A percentile compares a stretch with the other conserved stretches of the same genome.
These are phyloP conservation scores for Drosophila kuntzei DNA, from an alignment of 2,888 invertebrate genomes.

Conservation along the genomic window DNA sequence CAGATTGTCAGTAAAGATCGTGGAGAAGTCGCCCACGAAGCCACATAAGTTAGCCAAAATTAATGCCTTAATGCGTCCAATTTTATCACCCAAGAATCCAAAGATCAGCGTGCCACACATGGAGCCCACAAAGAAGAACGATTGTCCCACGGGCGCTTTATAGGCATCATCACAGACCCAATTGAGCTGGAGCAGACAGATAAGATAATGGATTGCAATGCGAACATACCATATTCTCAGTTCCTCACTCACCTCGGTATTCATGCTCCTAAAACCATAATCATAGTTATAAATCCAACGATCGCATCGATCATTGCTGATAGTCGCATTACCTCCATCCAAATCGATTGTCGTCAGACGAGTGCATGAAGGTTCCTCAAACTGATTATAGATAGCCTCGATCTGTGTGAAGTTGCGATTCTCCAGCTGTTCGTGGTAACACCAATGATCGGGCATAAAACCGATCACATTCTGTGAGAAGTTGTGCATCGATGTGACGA, in stretches of 20 bases:
- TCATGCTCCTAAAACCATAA: constrained; percentile 87
- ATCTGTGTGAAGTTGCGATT: constrained; percentile 73
- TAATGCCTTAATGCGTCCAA: constrained; percentile 86
- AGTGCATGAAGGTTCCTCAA: constrained; percentile 79
- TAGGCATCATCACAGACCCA: constrained; percentile 88
- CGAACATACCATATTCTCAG: background rate
- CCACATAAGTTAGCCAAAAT: constrained; percentile 86
- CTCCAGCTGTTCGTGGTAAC: constrained; percentile 78
- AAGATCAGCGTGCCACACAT: constrained; percentile 87
- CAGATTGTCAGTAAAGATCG: constrained; percentile 85
- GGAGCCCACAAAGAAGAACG: constrained; percentile 87
- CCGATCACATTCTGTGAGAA: constrained; percentile 87
- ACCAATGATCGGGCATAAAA: constrained; percentile 86
- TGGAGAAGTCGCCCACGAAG: constrained; percentile 86
- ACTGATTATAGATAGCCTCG: constrained; percentile 74
- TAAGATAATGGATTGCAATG: constrained; percentile 10
- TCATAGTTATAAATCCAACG: constrained; percentile 87
- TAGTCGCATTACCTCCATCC: constrained; percentile 61
- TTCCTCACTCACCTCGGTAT: constrained; percentile 87
- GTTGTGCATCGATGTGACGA: constrained; percentile 87
- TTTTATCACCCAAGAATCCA: constrained; percentile 87
- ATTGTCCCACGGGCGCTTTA: constrained; percentile 87
- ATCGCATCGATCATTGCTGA: constrained; percentile 81
- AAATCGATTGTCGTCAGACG: constrained; percentile 58
- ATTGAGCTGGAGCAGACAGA: constrained; percentile 82